Evolutionary conservation across 2,113 vertebrate species (phyloP).

Genomic region (Toxotes chatareus): DNA sequence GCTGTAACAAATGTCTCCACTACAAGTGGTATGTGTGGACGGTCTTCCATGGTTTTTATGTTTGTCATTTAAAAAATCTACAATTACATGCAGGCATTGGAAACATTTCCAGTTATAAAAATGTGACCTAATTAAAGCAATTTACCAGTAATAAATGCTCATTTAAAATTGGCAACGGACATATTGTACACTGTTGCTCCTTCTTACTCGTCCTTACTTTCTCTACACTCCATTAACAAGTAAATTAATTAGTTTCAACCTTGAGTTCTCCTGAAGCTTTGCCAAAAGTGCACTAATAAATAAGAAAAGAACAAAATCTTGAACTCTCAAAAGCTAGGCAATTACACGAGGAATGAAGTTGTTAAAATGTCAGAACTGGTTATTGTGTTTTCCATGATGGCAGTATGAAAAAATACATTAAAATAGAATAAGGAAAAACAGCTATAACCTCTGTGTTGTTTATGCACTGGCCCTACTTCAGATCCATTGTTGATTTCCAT

Average conservation of each 20-base stretch:
- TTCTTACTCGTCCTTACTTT: background rate
- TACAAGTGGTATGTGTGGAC: background rate
- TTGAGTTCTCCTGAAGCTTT: background rate
- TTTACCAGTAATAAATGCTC: background rate
- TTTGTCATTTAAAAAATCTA: background rate
- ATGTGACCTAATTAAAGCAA: constrained; percentile 2
- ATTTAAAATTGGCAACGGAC: constrained; percentile 2
- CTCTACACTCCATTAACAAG: background rate
- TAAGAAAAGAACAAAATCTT: background rate
- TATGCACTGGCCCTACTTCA: background rate
- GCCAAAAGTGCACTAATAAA: background rate
- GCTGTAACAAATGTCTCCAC: background rate
- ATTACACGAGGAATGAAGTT: background rate
- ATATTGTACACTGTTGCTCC: background rate
- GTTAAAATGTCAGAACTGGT: background rate
- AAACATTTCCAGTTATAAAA: background rate
- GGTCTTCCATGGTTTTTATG: background rate
- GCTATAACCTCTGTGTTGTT: background rate
- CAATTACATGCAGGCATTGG: background rate
- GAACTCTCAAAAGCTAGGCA: background rate
- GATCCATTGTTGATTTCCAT: background rate
- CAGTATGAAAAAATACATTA: background rate
- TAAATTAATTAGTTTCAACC: background rate
- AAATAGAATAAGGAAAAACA: background rate
- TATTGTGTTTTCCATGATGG: background rate